Evolutionary conservation across 2,888 invertebrate species (phyloP), one percentile per base, ranked within the genome.

Genomic region (Eupithecia abbreviata): DNA sequence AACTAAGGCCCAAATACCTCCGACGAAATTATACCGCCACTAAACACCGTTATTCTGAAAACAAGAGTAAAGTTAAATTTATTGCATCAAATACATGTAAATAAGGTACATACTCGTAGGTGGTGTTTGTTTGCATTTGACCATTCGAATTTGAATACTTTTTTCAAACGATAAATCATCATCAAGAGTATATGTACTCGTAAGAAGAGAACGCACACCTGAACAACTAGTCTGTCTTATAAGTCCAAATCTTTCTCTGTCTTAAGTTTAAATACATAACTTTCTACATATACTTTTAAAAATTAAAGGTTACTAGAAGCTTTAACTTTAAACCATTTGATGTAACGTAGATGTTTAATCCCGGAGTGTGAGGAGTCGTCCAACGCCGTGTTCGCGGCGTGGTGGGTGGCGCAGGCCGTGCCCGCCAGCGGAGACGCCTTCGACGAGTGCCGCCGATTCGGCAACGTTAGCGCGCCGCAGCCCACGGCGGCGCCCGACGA

Each of bases 371-470:
- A 89, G 72, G 78, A 74, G 43, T 71, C 77, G 4, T 80, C 79
- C 0, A 79, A 84, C 4, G 80, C 90, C 0, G 85, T 86, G 15
- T 94, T 91, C 79, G 80, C 88, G n/a, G 90, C 92, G 0, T 18
- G 85, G 0, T 96, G 96, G 96, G 81, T 95, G 41, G 80, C 87
- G 12, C 84, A 90, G 74, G 95, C 95, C 0, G 88, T 94, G 3
- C 95, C 96, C 0, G 0, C 73, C 13, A 41, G 10, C 30, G 84
- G n/a, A 0, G 83, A 70, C 18, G 78, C 81, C 0, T 84, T 90
- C 78, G 91, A 92, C 62, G 90, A 89, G 70, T 95, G 95, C 80
- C 83, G 83, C 41, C 90, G 94, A 12, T 95, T 87, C 81, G 85
- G 65, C 51, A 81, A 80, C 67, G 47, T 51, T 5, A 79, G 72